Conservation (phyloP, 2,888 invertebrate species). For the Acanthosepion lycidas region DNA sequence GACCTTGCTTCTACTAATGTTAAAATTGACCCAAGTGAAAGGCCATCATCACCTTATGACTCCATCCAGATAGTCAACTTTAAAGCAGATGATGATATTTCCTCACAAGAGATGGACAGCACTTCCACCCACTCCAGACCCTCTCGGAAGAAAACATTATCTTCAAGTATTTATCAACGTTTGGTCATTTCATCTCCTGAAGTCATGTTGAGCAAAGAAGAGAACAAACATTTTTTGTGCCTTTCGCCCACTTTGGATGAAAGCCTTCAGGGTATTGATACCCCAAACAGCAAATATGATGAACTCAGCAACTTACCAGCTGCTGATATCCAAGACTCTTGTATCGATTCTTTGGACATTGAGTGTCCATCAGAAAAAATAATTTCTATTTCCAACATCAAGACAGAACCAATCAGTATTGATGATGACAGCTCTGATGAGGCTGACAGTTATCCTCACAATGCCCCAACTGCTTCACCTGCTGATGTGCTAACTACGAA, state of each 20-base stretch:
- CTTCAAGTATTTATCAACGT: background rate
- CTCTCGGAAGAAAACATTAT: background rate
- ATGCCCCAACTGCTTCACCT: background rate
- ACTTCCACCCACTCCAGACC: background rate
- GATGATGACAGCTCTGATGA: slow-evolving; percentile 17
- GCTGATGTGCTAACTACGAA: background rate
- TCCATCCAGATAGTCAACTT: background rate
- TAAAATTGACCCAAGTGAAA: background rate
- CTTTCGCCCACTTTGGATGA: background rate
- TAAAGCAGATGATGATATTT: background rate
- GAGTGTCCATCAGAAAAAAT: background rate
- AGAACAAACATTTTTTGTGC: background rate
- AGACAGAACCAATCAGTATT: background rate
- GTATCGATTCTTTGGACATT: background rate
- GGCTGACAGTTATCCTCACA: background rate
- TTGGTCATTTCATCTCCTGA: background rate
- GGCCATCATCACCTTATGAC: background rate
- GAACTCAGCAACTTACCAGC: background rate
- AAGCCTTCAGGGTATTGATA: background rate
- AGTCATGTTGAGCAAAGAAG: background rate
- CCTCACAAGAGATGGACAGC: background rate
- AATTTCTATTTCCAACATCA: background rate
- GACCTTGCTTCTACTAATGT: background rate
- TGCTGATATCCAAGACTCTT: background rate
- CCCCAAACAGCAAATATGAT: background rate